Evolutionary conservation across 1,140 invertebrate genomes (phyloP), one percentile per base, ranked within the genome.

Genomic region (Parapsyche elsis): DNA sequence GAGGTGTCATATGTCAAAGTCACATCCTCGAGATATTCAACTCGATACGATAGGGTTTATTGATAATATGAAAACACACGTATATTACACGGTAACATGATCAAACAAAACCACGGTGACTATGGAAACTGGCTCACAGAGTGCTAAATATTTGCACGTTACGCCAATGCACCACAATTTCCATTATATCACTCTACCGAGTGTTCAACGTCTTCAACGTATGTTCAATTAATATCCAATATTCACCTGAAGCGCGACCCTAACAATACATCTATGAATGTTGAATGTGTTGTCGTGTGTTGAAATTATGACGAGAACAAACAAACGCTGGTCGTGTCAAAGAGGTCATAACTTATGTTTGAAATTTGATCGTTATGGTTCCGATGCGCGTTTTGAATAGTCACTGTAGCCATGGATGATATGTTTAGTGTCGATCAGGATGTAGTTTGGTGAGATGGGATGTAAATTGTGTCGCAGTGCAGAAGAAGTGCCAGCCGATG

Each of bases 401-500:
- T 5, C 64, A 5, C 23, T 73, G 0, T 16, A 19, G 9, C 16
- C 1, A n/a, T 53, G 23, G 44, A 24, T 10, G 21, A 73, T 19
- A 23, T 46, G 16, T 49, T 5, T 23, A 1, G 23, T 16, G 10
- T 44, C 9, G n/a, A 30, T 76, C 86, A 86, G 85, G 85, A 77
- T 77, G 75, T 77, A 77, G 57, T 77, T 23, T 24, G 21, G 85
- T 71, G 81, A 79, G 64, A 87, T 89, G 83, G 85, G 89, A 16
- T 85, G 85, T 30, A 88, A 87, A 80, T 78, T 88, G n/a, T 88
- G 88, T 84, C 88, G 88, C 73, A 84, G 87, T 0, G 87, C 86
- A 10, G 85, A 84, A 49, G 86, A 85, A 61, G 87, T 87, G 49
- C 87, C 87, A 59, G 86, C 92, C 78, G 92, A 92, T 64, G 94